Evolutionary conservation across 92 coral and sea anemone species (phyloP).

Genomic region (Porites rus): DNA sequence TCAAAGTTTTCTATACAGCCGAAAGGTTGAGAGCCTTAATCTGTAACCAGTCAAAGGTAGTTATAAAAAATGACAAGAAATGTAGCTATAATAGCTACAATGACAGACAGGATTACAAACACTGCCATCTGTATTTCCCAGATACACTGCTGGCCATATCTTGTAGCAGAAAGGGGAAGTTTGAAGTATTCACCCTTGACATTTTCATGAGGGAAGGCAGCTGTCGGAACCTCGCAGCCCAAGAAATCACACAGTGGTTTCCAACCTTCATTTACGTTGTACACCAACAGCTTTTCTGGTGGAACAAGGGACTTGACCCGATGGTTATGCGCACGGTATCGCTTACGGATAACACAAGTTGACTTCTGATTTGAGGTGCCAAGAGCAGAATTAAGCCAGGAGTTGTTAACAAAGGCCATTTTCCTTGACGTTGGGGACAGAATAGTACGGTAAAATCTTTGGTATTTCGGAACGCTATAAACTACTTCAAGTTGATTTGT

Average conservation of each 20-base stretch:
- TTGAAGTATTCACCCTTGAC: slow-evolving; percentile 15
- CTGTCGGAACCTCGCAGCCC: not conserved
- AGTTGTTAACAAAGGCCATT: not conserved
- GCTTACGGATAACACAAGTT: slow-evolving; percentile 37
- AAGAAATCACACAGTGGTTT: slow-evolving; percentile 59
- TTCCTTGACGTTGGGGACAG: slow-evolving; percentile 35
- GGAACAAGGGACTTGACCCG: slow-evolving; percentile 27
- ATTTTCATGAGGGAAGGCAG: slow-evolving; percentile 55
- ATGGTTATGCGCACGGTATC: slow-evolving; percentile 52
- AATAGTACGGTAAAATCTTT: not conserved
- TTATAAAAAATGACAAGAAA: not conserved
- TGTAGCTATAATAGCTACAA: not conserved
- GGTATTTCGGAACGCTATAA: not conserved
- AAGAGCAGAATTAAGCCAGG: not conserved
- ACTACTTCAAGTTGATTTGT: not conserved
- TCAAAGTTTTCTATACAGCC: too few relatives aligned
- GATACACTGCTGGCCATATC: not conserved
- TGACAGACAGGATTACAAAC: not conserved
- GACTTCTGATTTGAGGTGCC: slow-evolving; percentile 21
- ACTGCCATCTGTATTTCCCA: slow-evolving; percentile 4
- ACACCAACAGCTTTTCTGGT: slow-evolving; percentile 53
- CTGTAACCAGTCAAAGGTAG: too few relatives aligned
- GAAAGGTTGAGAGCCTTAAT: too few relatives aligned
- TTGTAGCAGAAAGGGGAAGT: not conserved
- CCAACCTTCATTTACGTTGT: slow-evolving; percentile 58